Percentiles rank a stretch among this genome's conserved stretches.
These are phyloP conservation scores for Solenopsis fugax DNA, from an alignment of 1,140 invertebrate genomes.

Conservation along the genomic window DNA sequence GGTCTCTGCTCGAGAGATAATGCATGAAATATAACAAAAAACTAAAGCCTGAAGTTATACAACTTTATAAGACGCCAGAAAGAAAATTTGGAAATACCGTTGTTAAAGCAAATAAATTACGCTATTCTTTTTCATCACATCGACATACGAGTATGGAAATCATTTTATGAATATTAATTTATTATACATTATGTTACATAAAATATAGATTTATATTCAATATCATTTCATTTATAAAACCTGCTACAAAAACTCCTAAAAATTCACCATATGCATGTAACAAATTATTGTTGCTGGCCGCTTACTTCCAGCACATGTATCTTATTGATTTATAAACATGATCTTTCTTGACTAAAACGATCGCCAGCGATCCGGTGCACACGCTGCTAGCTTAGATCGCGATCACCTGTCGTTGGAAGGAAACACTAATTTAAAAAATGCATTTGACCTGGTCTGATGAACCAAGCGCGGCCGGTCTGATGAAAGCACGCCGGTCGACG, in stretches of 20 bases:
- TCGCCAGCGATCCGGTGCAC: neutral
- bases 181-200: neutral
- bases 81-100: neutral
- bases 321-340: neutral
- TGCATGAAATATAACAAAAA: neutral
- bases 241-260: neutral
- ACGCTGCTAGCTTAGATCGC: constrained; percentile 1
- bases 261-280: neutral
- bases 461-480: neutral
- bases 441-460: neutral
- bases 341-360: constrained; percentile 4
- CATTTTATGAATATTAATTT: neutral
- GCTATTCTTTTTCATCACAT: neutral
- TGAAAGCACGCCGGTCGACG: neutral
- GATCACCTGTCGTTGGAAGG: constrained; percentile 39
- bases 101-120: neutral
- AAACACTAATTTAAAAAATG: neutral
- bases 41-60: neutral
- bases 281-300: neutral
- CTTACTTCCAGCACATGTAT: neutral
- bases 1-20: neutral
- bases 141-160: neutral
- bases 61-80: neutral
- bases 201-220: neutral
- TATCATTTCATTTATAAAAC: neutral